Evolutionary conservation across 2,888 invertebrate genomes (phyloP), one percentile per base, ranked within the genome.

Genomic region (Melanostoma scalare): DNA sequence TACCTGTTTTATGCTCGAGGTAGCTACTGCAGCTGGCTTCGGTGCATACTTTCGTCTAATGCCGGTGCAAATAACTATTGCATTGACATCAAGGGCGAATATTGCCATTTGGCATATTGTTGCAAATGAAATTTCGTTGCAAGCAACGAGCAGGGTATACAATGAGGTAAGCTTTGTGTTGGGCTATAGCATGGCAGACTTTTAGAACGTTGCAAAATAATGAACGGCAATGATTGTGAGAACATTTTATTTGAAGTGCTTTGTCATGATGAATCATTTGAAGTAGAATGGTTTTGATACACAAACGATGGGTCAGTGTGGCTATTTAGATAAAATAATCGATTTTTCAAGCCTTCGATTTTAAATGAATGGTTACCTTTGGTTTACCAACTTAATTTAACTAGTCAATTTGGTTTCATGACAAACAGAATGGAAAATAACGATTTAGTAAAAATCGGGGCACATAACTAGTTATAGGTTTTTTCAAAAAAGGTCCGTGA

Each of bases 61-160:
- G 63, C 73, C 78, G 79, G 79, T 79, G 74, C 63, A 74, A 71
- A 71, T 79, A 84, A 67, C 67, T 72, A 71, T 84, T 79, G 67
- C 84, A 84, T 80, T 84, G 79, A 72, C 79, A 80, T 84, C 84
- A 84, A 84, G 84, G 79, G 84, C 84, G 84, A 84, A 84, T 84
- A 80, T 84, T 84, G 84, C 79, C 84, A 84, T 80, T 84, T 84
- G 84, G 84, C 84, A 75, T 79, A 84, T 79, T 67, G 79, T 71
- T 75, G 46, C 46, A 53, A 76, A 52, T 42, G 44, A 46, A 9
- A 50, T 52, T 44, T 42, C 8, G 40, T 60, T 73, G 38, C 20
- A 8, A 9, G 40, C 5, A 4, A 8, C 20, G 3, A 9, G 67
- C 3, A n/a, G 30, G 10, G 2, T 20, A 20, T 20, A 20, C 36